Evolutionary conservation across 1,140 invertebrate genomes (phyloP).

Genomic region (Branchinecta lindahli): DNA sequence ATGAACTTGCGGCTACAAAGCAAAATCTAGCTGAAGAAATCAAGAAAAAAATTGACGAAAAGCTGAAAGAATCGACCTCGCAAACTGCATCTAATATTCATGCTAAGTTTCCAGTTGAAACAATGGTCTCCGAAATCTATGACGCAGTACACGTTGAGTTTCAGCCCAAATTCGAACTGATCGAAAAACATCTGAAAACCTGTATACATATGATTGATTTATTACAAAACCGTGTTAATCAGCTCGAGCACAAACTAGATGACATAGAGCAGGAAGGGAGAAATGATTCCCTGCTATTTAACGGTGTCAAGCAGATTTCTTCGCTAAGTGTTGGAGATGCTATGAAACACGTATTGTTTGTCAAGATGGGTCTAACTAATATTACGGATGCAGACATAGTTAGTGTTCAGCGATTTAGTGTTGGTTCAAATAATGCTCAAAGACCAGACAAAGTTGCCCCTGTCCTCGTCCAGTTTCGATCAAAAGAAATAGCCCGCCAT

Average conservation of each 20-base stretch:
- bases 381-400: not conserved
- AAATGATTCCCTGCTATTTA: constrained; percentile 9
- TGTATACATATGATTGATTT: constrained; percentile 6
- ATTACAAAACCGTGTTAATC: constrained; percentile 4
- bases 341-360: constrained; percentile 9
- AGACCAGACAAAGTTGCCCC: constrained; percentile 7
- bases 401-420: constrained; percentile 5
- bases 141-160: constrained; percentile 8
- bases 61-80: constrained; percentile 8
- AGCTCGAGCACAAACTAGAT: constrained; percentile 1
- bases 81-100: constrained; percentile 1
- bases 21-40: constrained; percentile 9
- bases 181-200: not conserved
- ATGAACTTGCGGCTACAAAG: constrained; percentile 8
- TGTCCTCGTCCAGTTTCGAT: constrained; percentile 1
- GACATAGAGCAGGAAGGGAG: constrained; percentile 4
- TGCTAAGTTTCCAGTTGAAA: constrained; percentile 8
- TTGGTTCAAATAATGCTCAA: constrained; percentile 6
- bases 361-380: constrained; percentile 8
- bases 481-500: constrained; percentile 8
- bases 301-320: constrained; percentile 5
- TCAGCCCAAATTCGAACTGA: constrained; percentile 5
- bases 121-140: constrained; percentile 5
- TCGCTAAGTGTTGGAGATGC: not conserved
- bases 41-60: not conserved